Percentiles rank a stretch among this genome's conserved stretches.
Conservation (phyloP, 2,888 invertebrate species). For the Tipula unca region DNA sequence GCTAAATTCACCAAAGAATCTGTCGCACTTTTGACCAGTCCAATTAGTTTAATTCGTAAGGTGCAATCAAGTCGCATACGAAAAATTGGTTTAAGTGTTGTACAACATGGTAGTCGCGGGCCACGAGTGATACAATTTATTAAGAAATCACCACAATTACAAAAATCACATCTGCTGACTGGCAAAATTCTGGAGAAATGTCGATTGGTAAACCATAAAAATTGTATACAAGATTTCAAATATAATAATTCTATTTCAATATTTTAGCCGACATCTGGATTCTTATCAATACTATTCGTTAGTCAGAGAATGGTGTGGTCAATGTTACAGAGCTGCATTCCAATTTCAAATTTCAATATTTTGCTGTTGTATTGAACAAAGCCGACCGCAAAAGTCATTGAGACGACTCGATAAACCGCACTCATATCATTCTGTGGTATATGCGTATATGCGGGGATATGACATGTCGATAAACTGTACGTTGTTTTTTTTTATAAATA, state of each 20-base stretch:
- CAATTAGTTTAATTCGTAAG: not conserved
- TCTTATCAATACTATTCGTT: not conserved
- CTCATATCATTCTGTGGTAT: too few relatives aligned
- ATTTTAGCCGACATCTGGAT: not conserved
- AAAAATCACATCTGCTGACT: not conserved
- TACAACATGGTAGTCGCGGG: too few relatives aligned
- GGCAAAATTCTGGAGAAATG: not conserved
- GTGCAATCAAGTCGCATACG: not conserved
- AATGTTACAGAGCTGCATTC: not conserved
- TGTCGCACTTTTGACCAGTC: not conserved
- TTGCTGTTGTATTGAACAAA: not conserved
- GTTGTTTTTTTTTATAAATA: not conserved
- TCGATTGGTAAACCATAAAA: not conserved
- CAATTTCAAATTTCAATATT: not conserved
- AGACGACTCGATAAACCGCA: not conserved
- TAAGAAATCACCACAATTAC: not conserved
- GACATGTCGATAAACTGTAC: not conserved
- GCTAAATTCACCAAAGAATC: not conserved
- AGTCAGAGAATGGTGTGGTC: not conserved
- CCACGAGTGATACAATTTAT: not conserved
- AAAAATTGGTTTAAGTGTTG: not conserved
- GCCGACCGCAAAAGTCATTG: not conserved
- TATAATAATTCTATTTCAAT: not conserved
- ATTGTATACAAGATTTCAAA: not conserved
- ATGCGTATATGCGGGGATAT: too few relatives aligned